Base-by-base conservation (phyloP, 1,140 invertebrate genomes). In the Megathymus violae region DNA sequence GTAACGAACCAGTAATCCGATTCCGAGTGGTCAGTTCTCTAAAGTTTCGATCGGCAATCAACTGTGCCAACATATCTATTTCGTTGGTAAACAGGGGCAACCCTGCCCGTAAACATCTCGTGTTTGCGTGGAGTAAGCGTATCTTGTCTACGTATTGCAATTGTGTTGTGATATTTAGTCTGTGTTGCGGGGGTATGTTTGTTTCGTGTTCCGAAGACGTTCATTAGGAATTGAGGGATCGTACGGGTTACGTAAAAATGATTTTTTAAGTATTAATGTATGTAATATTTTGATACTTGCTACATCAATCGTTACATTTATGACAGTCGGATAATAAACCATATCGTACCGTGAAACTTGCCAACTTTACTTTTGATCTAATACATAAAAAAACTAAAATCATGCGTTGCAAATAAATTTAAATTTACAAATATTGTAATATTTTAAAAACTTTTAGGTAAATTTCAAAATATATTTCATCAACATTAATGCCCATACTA, bases 1-100 rank as follows among this genome's bases (percentile, higher is more conserved):
- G 82, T 88, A 89, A 89, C 86, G 86, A 89, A 88, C 78, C 76
- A 6, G 84, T 85, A 86, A 89, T 88, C 85, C 79, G 85, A 89
- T 88, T 83, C 82, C 67, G 69, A 80, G 78, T 79, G 87, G 87
- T 88, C 87, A 89, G 82, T 85, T 80, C 70, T 74, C 50, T 79
- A 82, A 86, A 89, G 82, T 89, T 89, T 80, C 83, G 79, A 89
- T 89, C 81, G 63, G 75, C 87, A 89, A 89, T 89, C 87, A 89
- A 88, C 79, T 88, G 77, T 64, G 72, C 76, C 66, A 88, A 89
- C 85, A 88, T 79, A 88, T 86, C 80, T 86, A 73, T 88, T 87
- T 82, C 86, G 84, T 86, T 75, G 31, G 80, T 44, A 88, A 88
- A 89, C 82, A 89, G n/a, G 59, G 63, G 63, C 52, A 50, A 43